Evolutionary conservation across 2,888 invertebrate genomes (phyloP).

Genomic region (Orchestes rusci): DNA sequence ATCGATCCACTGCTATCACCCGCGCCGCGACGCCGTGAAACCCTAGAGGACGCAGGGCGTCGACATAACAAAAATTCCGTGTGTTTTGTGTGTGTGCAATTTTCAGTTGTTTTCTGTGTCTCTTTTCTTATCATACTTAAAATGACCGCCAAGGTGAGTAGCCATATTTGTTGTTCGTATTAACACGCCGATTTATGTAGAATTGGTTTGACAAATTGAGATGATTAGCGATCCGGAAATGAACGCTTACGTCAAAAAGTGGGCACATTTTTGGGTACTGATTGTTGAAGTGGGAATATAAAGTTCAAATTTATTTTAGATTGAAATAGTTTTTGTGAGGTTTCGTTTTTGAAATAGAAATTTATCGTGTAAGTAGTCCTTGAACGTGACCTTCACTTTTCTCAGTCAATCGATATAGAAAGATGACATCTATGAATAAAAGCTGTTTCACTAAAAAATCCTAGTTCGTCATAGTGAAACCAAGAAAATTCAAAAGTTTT

Average conservation of each 20-base stretch:
- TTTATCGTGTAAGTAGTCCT: too few relatives aligned
- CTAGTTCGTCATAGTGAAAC: too few relatives aligned
- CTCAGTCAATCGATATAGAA: too few relatives aligned
- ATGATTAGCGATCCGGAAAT: conserved; percentile 6
- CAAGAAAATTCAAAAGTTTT: too few relatives aligned
- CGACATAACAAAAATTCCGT: conserved; percentile 27
- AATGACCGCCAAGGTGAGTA: conserved; percentile 18
- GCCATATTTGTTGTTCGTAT: conserved; percentile 8
- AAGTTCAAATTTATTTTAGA: too few relatives aligned
- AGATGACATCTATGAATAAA: too few relatives aligned
- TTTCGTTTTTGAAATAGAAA: too few relatives aligned
- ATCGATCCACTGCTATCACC: conserved; percentile 1
- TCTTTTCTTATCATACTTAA: conserved; percentile 5
- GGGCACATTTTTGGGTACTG: conserved; percentile 1
- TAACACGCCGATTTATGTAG: neutral
- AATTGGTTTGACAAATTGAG: conserved; percentile 5
- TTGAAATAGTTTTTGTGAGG: too few relatives aligned
- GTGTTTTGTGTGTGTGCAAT: conserved; percentile 3
- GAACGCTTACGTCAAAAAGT: conserved; percentile 4
- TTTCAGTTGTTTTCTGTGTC: conserved; percentile 11
- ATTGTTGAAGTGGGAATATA: conserved; percentile 2
- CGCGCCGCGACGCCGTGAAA: conserved; percentile 27
- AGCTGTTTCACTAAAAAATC: too few relatives aligned
- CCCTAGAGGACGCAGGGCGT: conserved; percentile 31
- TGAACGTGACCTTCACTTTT: too few relatives aligned